Evolutionary conservation across 2,888 invertebrate genomes (phyloP).

Genomic region (Lampropteryx suffumata): DNA sequence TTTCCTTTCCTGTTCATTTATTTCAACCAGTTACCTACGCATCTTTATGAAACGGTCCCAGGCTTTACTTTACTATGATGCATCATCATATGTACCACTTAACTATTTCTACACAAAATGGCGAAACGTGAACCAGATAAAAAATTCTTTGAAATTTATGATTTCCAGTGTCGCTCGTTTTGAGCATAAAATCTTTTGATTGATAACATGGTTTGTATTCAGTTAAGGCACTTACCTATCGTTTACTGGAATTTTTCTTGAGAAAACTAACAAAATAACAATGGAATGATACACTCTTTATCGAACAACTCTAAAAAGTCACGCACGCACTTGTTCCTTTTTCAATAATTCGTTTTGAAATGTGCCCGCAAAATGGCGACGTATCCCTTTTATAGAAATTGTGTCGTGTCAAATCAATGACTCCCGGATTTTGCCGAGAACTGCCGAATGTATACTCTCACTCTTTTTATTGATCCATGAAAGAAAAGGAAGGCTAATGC

Average conservation of each 20-base stretch:
- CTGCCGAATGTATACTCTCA: slow-evolving; percentile 13
- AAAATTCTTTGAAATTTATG: background rate
- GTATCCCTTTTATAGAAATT: slow-evolving; percentile 27
- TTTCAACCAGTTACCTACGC: no score
- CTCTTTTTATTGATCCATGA: slow-evolving; percentile 15
- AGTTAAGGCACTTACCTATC: slow-evolving; percentile 23
- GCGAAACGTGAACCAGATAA: slow-evolving; percentile 2
- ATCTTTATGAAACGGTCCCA: no score
- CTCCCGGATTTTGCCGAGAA: slow-evolving; percentile 26
- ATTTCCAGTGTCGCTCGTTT: no score
- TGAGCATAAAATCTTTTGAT: no score
- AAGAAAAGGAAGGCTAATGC: slow-evolving; percentile 16
- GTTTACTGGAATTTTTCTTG: slow-evolving; percentile 33
- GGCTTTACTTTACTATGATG: no score
- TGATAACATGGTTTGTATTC: no score
- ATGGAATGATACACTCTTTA: slow-evolving; percentile 29
- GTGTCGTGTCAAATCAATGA: slow-evolving; percentile 30
- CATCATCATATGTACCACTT: no score
- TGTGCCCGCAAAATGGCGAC: slow-evolving; percentile 32
- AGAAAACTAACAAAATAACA: slow-evolving; percentile 20
- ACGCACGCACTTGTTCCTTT: slow-evolving; percentile 34
- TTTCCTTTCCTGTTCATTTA: no score
- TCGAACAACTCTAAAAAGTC: slow-evolving; percentile 35
- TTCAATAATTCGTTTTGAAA: slow-evolving; percentile 33
- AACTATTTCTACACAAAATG: slow-evolving; percentile 7